These are phyloP conservation scores for Ganaspis sp. DNA, from an alignment of 1,140 invertebrate species.

Conservation along the genomic window DNA sequence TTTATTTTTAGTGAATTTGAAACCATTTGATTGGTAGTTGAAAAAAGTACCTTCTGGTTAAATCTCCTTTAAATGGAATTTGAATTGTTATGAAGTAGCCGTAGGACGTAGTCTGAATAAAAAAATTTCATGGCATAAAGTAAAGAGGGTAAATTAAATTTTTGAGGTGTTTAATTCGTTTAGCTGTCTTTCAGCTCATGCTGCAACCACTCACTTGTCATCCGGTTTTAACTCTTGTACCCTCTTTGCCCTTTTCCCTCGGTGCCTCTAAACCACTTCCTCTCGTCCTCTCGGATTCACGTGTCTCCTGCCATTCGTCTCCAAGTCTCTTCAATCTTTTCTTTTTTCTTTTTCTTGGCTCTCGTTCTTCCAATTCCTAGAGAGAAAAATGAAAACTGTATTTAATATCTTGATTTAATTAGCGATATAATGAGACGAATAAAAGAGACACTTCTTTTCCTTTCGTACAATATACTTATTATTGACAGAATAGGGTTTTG, in stretches of 20 bases:
- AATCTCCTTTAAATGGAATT: no score
- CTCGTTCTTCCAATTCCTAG: constrained; percentile 8
- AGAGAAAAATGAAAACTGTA: not conserved
- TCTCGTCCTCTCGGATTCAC: constrained; percentile 34
- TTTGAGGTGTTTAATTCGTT: constrained; percentile 9
- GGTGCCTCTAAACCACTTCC: constrained; percentile 33
- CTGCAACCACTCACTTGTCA: constrained; percentile 16
- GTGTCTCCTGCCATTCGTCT: constrained; percentile 8
- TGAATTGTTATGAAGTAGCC: no score
- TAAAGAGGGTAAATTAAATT: constrained; percentile 17
- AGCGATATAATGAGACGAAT: not conserved
- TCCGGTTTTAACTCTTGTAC: constrained; percentile 7
- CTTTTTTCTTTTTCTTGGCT: not conserved
- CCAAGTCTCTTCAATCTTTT: constrained; percentile 16
- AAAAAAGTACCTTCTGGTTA: no score
- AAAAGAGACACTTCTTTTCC: not conserved
- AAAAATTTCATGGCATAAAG: not conserved
- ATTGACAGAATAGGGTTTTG: no score
- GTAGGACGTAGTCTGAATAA: not conserved
- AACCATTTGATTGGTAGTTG: no score
- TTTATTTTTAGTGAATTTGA: no score
- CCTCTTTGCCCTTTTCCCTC: constrained; percentile 14
- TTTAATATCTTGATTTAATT: not conserved
- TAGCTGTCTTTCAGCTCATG: constrained; percentile 9
- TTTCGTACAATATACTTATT: no score